Evolutionary conservation across 2,888 invertebrate genomes (phyloP), one percentile per base, ranked within the genome.

Genomic region (Dicyrtomina minuta): DNA sequence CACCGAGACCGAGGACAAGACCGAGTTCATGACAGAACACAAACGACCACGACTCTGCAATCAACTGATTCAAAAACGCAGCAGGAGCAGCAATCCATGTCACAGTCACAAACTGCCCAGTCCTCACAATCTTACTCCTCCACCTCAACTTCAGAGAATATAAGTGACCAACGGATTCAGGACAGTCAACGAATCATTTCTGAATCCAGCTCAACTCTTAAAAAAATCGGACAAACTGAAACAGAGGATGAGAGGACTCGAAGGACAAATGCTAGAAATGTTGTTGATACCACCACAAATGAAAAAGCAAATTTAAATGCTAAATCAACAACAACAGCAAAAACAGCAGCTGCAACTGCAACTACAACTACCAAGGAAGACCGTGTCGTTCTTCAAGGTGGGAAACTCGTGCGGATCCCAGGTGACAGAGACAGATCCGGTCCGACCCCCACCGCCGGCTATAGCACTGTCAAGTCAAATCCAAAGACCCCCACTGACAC

Each of bases 371-470:
- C 51, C 33, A 33, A 49, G 24, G 71, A 71, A 24, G 68, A 68
- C 10, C 58, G 58, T 13, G 59, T 71, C 2, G 58, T 77, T 69
- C 61, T 77, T 24, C 69, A 70, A 13, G 77, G 77, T 10, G 77
- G 77, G 13, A 75, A 75, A 66, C 13, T 77, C 10, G 71, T 71
- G 46, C 68, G 72, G 15, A 62, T 74, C 44, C 68, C 55, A 20
- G 70, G 68, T 49, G 66, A 41, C 43, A 24, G 17, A 51, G 53
- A 33, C 17, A 41, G 22, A 44, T 43, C 41, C 33, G 66, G 66
- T 24, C 59, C 70, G 66, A 55, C 60, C 53, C 60, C 59, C 53
- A 43, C 65, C 26, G 51, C 68, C 59, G 58, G 73, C 70, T 44
- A 70, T 17, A 62, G 24, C 17, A 58, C 58, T 1, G 43, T 61